Conservation (phyloP, 1,140 invertebrate genomes). For the Pinna nobilis region DNA sequence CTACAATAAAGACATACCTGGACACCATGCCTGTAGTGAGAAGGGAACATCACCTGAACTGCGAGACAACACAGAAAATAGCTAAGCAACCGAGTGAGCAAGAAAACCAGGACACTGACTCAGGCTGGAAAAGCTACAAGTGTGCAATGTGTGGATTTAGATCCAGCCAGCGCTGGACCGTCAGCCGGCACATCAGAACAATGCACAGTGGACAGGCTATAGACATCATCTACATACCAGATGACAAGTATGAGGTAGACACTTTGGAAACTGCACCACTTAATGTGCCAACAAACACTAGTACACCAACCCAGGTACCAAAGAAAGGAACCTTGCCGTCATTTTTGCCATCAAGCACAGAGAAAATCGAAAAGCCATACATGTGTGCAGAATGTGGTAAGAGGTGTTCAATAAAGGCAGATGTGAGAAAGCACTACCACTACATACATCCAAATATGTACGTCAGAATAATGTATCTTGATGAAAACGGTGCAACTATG, state of each 20-base stretch:
- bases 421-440: slow-evolving; percentile 69
- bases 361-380: slow-evolving; percentile 48
- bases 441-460: slow-evolving; percentile 66
- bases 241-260: neutral
- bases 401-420: slow-evolving; percentile 55
- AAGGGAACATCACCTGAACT: slow-evolving; percentile 62
- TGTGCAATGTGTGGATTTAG: slow-evolving; percentile 93
- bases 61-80: slow-evolving; percentile 6
- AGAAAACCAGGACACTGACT: neutral
- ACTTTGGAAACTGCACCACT: neutral
- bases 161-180: slow-evolving; percentile 85
- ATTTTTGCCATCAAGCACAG: neutral
- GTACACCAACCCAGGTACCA: neutral
- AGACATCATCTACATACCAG: slow-evolving; percentile 77
- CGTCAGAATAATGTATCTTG: slow-evolving; percentile 61
- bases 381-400: slow-evolving; percentile 68
- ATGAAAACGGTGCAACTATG: slow-evolving; percentile 40
- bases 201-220: slow-evolving; percentile 86
- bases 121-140: slow-evolving; percentile 39
- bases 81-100: neutral
- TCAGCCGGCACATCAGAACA: slow-evolving; percentile 92
- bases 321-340: neutral
- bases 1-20: slow-evolving; percentile 68
- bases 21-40: slow-evolving; percentile 59
- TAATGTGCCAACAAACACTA: neutral